Percentiles rank a stretch among this genome's conserved stretches.
Conservation (phyloP, 1,140 invertebrate species). For the Battus philenor region DNA sequence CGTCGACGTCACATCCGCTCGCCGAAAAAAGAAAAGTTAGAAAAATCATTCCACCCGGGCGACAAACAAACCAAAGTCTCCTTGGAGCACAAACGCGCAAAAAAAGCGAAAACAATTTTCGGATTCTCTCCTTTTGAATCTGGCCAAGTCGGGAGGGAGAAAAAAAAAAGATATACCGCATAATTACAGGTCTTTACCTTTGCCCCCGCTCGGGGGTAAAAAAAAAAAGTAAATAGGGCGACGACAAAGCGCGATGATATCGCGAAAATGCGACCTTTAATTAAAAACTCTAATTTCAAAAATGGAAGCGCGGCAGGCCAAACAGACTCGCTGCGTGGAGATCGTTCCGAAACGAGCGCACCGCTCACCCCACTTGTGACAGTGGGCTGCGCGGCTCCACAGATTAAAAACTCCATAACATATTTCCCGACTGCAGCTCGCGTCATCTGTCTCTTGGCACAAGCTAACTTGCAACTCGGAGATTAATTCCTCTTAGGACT, state of each 20-base stretch:
- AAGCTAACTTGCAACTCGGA: no score
- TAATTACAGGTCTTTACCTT: conserved; percentile 37
- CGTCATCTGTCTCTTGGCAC: no score
- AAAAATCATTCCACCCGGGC: not conserved
- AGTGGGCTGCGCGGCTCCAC: not conserved
- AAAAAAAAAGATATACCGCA: conserved; percentile 17
- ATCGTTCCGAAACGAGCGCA: conserved; percentile 2
- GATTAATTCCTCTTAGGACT: no score
- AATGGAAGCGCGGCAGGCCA: conserved; percentile 30
- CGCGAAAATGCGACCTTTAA: conserved; percentile 37
- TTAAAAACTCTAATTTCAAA: conserved; percentile 52
- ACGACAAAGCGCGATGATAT: conserved; percentile 42
- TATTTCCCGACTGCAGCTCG: not conserved
- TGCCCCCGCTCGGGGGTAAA: conserved; percentile 15
- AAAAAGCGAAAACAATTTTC: conserved; percentile 26
- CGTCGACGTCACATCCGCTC: no score
- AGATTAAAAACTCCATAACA: conserved; percentile 12
- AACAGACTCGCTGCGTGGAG: conserved; percentile 19
- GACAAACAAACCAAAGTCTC: conserved; percentile 3
- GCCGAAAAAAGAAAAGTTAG: no score
- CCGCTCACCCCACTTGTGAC: not conserved
- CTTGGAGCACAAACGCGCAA: conserved; percentile 17
- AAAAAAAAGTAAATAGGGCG: conserved; percentile 31
- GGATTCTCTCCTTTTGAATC: conserved; percentile 14
- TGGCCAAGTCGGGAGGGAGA: conserved; percentile 9